Evolutionary conservation across 2,113 vertebrate genomes (phyloP), one percentile per base, ranked within the genome.

Genomic region (Anser brachyrhynchus): DNA sequence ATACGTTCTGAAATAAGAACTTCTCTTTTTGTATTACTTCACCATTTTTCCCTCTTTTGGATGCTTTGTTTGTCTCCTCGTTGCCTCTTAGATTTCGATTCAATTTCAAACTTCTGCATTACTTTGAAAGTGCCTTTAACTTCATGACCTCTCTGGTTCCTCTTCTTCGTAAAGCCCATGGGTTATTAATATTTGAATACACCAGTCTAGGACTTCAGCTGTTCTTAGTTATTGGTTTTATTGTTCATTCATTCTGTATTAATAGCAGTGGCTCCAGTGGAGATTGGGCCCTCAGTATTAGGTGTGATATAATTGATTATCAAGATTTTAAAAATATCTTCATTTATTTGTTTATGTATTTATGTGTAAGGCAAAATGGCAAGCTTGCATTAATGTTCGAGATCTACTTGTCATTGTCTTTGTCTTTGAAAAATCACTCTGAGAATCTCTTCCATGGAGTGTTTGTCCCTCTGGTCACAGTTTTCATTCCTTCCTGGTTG

Each of bases 71-170:
- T 81, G 74, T 93, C 58, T 78, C 21, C 80, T 72, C 41, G 59
- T 88, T 94, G 87, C 43, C 57, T 88, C 79, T 84, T 57, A 75
- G 37, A 69, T 94, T 71, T 95, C 57, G 65, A 61, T 77, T 95
- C 66, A 75, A 69, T 89, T 95, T 70, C 51, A 65, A 95, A 22
- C 11, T 88, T 77, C 78, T 59, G 5, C 20, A 49, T 75, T 78
- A 61, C 61, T 77, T 46, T 62, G 72, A 52, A 66, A 29, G 21
- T 77, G 18, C 13, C 76, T 93, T 96, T 82, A 79, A 43, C 33
- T 77, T 69, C 57, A 58, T 84, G 3, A 54, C 88, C 43, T 88
- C 75, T 95, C 87, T 87, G 19, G 9, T 61, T 78, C 19, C 35
- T 17, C 35, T 52, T 89, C 58, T 69, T 64, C 33, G 39, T 86